Base-by-base conservation (phyloP, 1,140 invertebrate genomes). In the Drosophila seguyi region DNA sequence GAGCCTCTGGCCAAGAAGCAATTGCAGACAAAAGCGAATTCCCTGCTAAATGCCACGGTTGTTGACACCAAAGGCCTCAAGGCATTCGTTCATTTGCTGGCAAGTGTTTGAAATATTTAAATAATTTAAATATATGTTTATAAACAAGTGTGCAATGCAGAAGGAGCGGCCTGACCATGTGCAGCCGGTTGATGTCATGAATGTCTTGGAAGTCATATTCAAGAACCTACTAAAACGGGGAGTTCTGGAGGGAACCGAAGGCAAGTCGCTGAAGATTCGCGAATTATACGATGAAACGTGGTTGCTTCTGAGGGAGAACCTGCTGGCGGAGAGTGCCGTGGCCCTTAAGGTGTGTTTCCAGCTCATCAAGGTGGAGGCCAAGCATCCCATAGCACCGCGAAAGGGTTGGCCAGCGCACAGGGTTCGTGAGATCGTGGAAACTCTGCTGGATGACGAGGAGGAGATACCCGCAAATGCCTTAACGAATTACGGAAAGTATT, bases 121-220 rank as follows among this genome's bases (percentile, higher is more conserved):
- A 77, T 34, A 41, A 45, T 25, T 25, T 6, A 18, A 27, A 36
- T 36, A 1, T 5, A 27, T 10, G 5, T 7, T 13, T 4, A 1
- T 31, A 14, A 11, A 7, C 16, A 3, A 27, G 10, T 11, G 29
- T 31, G 16, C 11, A n/a, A 10, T 20, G 22, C 14, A 44, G 73
- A 42, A 25, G 47, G 29, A 77, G 6, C 55, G n/a, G 3, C 62
- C 63, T 0, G 42, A 45, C 6, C 31, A 53, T 42, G 63, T 53
- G n/a, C 45, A 47, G 8, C 20, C 50, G 39, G 41, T 42, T 16
- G 93, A 93, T 93, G 42, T 81, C 10, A 84, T 88, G 93, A 94
- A 47, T 94, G 94, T 95, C 14, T 82, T 96, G 66, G 95, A 96
- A 91, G 94, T 95, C 27, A 95, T 96, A 76, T 96, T 96, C 79